These are phyloP conservation scores for Clarias fuscus DNA, from an alignment of 2,797 vertebrate species.

Conservation along the genomic window DNA sequence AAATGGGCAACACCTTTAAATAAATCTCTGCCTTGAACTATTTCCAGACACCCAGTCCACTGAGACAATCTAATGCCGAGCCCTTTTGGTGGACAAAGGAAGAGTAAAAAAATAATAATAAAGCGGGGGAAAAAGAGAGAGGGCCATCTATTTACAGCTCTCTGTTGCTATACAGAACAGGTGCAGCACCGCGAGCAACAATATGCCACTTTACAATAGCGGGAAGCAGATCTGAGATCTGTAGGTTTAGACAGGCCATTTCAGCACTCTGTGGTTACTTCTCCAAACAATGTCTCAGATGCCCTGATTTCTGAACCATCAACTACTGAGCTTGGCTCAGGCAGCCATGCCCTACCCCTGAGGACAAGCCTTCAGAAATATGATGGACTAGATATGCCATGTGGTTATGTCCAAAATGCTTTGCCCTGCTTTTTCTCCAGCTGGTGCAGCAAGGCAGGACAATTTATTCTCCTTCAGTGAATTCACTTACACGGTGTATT, in stretches of 20 bases:
- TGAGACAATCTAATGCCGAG: constrained; percentile 23
- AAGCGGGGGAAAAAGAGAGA: neutral
- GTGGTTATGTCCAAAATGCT: constrained; percentile 48
- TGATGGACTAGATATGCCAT: constrained; percentile 47
- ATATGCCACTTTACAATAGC: constrained; percentile 62
- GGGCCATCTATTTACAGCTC: constrained; percentile 63
- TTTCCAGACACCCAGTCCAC: constrained; percentile 42
- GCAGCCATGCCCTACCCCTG: constrained; percentile 1
- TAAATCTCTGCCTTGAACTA: constrained; percentile 50
- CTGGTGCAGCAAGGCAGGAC: constrained; percentile 46
- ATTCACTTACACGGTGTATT: constrained; percentile 19
- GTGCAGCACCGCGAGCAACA: constrained; percentile 72
- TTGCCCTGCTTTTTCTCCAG: constrained; percentile 47
- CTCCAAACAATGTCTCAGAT: constrained; percentile 13
- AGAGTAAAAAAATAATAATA: neutral
- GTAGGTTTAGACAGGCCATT: constrained; percentile 46
- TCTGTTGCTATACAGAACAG: constrained; percentile 70
- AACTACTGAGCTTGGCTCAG: constrained; percentile 22
- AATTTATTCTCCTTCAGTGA: constrained; percentile 59
- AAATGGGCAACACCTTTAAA: constrained; percentile 49
- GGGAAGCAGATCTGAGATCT: constrained; percentile 39
- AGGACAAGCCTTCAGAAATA: constrained; percentile 44
- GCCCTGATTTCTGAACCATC: constrained; percentile 30
- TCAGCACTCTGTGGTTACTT: neutral
- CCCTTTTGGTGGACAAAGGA: constrained; percentile 20